These are phyloP conservation scores for Eupithecia vulgata DNA, from an alignment of 2,888 invertebrate species.

Conservation along the genomic window DNA sequence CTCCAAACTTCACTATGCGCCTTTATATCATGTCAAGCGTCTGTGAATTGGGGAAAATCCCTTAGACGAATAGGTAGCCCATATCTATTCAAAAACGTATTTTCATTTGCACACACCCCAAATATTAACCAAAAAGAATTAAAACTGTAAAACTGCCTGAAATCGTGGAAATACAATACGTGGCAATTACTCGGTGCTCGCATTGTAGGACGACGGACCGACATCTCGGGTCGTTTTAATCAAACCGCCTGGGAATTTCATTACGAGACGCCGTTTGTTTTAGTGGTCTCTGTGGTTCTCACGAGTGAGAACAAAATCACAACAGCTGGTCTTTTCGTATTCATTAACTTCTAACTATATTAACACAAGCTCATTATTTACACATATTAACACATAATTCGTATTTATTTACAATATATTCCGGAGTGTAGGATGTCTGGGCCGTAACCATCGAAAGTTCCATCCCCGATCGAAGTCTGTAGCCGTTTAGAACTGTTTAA, in stretches of 20 bases:
- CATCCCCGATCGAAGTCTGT: background rate
- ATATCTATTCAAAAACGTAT: background rate
- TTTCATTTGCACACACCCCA: background rate
- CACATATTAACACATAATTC: background rate
- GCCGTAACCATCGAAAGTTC: background rate
- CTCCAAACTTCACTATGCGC: background rate
- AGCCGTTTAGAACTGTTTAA: background rate
- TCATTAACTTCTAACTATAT: background rate
- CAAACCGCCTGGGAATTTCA: conserved; percentile 62
- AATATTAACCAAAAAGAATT: conserved; percentile 17
- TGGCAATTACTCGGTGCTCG: conserved; percentile 39
- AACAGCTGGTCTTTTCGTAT: conserved; percentile 17
- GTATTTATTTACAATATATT: background rate
- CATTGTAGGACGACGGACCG: conserved; percentile 29
- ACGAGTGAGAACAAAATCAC: conserved; percentile 27
- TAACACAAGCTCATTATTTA: too few species aligned
- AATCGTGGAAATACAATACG: conserved; percentile 36
- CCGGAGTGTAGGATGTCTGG: background rate
- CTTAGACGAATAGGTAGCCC: background rate
- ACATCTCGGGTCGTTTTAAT: conserved; percentile 55
- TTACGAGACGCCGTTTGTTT: conserved; percentile 59
- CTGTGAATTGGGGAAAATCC: background rate
- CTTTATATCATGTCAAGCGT: background rate
- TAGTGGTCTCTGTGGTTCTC: conserved; percentile 35
- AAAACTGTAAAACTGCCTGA: conserved; percentile 28